Percentiles rank a stretch among this genome's conserved stretches.
phyloP scores from a whole-genome alignment of 2,797 vertebrate genomes.

The Heterohyrax brucei region DNA sequence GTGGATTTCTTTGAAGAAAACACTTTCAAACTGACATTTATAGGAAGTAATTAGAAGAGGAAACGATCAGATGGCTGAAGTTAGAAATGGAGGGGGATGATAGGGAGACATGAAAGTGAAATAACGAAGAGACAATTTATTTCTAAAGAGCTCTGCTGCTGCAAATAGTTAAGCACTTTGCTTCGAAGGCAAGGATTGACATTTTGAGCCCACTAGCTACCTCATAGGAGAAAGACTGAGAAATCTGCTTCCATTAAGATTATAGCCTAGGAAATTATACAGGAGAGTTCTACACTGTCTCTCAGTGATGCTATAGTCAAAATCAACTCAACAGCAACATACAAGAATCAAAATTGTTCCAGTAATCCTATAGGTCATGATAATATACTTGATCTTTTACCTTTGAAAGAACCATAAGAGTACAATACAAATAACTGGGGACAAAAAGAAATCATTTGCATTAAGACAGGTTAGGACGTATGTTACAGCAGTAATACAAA shows the following conservation, averaged over 20 bases:
- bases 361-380: neutral
- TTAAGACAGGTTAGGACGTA: neutral
- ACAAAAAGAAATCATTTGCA: neutral
- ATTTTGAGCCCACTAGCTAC: too few species aligned
- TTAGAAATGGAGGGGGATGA: neutral
- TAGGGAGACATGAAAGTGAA: neutral
- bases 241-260: too few species aligned
- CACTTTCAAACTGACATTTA: slow-evolving; percentile 36
- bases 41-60: neutral
- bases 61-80: neutral
- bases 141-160: too few species aligned
- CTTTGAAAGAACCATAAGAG: neutral
- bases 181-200: too few species aligned
- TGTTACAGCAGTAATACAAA: neutral
- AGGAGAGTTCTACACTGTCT: too few species aligned
- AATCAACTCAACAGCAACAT: too few species aligned
- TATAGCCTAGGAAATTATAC: too few species aligned
- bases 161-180: too few species aligned
- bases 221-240: too few species aligned
- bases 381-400: neutral
- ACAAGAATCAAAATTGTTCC: too few species aligned
- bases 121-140: neutral
- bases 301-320: too few species aligned
- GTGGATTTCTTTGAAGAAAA: neutral
- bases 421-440: neutral